phyloP scores from a whole-genome alignment of 2,888 invertebrate species.

The Xiphydria camelus region DNA sequence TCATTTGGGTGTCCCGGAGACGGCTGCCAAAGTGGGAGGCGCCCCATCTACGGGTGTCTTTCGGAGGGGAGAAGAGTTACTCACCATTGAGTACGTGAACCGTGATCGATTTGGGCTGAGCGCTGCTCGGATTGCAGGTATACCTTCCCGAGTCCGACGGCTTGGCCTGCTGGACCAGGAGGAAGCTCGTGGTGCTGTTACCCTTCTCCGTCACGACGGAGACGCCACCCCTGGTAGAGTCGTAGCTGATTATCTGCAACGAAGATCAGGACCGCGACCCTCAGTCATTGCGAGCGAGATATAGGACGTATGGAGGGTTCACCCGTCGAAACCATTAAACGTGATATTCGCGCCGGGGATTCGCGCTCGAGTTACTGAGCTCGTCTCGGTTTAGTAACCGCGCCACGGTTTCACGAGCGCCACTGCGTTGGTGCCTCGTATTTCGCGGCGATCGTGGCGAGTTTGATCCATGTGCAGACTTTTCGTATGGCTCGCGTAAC shows the following conservation, averaged over 20 bases:
- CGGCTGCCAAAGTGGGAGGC: no score
- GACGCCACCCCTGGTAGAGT: slow-evolving; percentile 87
- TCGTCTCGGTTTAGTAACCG: not conserved
- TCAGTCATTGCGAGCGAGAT: slow-evolving; percentile 2
- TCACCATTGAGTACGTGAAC: slow-evolving; percentile 94
- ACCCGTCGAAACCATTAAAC: not conserved
- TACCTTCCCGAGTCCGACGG: slow-evolving; percentile 88
- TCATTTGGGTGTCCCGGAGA: no score
- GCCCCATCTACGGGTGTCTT: no score
- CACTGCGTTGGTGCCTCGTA: no score
- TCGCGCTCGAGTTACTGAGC: not conserved
- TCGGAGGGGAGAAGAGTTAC: no score
- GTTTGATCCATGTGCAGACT: no score
- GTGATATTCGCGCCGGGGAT: not conserved
- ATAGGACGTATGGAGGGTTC: no score
- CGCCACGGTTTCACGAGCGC: no score
- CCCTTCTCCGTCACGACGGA: slow-evolving; percentile 90
- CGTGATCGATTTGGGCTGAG: slow-evolving; percentile 86
- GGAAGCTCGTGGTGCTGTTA: slow-evolving; percentile 86
- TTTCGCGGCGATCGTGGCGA: no score
- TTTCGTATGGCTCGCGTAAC: no score
- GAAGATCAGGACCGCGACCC: slow-evolving; percentile 23
- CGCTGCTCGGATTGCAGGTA: slow-evolving; percentile 93
- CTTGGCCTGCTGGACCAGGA: slow-evolving; percentile 84
- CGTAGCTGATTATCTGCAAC: slow-evolving; percentile 90